Evolutionary conservation across 2,113 vertebrate species (phyloP).

Genomic region (Nothocercus julius): DNA sequence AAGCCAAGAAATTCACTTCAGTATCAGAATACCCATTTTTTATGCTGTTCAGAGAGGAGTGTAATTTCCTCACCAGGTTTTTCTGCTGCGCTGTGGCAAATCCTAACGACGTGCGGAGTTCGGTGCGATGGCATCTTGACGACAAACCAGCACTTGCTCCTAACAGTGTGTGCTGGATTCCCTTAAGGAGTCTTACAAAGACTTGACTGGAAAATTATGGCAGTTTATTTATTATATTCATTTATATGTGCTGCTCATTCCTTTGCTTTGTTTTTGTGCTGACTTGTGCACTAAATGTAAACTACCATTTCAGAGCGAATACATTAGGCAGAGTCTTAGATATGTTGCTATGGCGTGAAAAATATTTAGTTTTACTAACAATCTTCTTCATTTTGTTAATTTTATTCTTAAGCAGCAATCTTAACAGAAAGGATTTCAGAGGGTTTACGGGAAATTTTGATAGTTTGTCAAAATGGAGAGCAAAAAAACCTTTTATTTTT

Average conservation of each 20-base stretch:
- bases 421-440: conserved; percentile 48
- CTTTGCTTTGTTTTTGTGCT: conserved; percentile 13
- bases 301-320: conserved; percentile 52
- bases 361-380: conserved; percentile 78
- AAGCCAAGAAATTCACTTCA: not conserved
- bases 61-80: not conserved
- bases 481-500: not conserved
- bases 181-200: conserved; percentile 21
- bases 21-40: not conserved
- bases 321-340: conserved; percentile 73
- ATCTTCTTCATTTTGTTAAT: conserved; percentile 69
- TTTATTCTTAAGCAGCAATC: conserved; percentile 64
- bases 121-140: not conserved
- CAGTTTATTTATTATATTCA: conserved; percentile 46
- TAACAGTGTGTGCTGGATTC: not conserved
- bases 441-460: conserved; percentile 35
- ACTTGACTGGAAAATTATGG: conserved; percentile 20
- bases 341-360: conserved; percentile 77
- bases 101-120: not conserved
- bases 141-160: conserved; percentile 2
- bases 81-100: not conserved
- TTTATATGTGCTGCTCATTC: not conserved
- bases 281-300: conserved; percentile 48
- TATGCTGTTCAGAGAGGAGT: not conserved
- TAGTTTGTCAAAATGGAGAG: conserved; percentile 25